Percentiles rank a stretch among this genome's conserved stretches.
Conservation (phyloP, 2,888 invertebrate genomes). For the Macaria notata region DNA sequence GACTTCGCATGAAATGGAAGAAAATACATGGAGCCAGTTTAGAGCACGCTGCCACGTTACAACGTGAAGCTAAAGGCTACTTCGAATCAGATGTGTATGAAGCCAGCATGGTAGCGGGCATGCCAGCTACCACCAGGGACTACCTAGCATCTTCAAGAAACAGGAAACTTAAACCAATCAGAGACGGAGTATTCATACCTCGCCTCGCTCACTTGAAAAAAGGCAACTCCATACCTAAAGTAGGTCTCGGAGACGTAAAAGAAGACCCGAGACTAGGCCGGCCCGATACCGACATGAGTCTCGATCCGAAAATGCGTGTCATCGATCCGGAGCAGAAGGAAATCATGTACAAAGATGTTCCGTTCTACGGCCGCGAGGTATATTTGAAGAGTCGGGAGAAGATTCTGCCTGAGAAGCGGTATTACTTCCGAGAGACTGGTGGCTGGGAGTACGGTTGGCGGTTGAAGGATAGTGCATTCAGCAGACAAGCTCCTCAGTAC, state of each 20-base stretch:
- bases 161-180: constrained; percentile 36
- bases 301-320: constrained; percentile 51
- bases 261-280: constrained; percentile 47
- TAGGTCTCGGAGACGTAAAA: constrained; percentile 50
- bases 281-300: constrained; percentile 41
- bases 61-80: constrained; percentile 44
- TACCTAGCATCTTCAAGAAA: constrained; percentile 37
- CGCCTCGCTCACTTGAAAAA: constrained; percentile 39
- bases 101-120: constrained; percentile 28
- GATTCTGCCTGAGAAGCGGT: constrained; percentile 48
- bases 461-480: constrained; percentile 45
- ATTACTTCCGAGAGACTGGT: constrained; percentile 44
- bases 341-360: constrained; percentile 49
- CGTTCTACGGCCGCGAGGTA: constrained; percentile 44
- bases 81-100: constrained; percentile 38
- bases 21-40: constrained; percentile 37
- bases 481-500: constrained; percentile 29
- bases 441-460: constrained; percentile 54
- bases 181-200: constrained; percentile 39
- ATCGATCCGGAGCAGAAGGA: constrained; percentile 39
- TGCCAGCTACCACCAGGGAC: constrained; percentile 45
- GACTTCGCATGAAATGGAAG: constrained; percentile 53
- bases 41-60: constrained; percentile 43
- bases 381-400: constrained; percentile 46
- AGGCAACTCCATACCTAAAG: constrained; percentile 46